These are phyloP conservation scores for Theocolax elegans DNA, from an alignment of 1,140 invertebrate species.

Conservation along the genomic window DNA sequence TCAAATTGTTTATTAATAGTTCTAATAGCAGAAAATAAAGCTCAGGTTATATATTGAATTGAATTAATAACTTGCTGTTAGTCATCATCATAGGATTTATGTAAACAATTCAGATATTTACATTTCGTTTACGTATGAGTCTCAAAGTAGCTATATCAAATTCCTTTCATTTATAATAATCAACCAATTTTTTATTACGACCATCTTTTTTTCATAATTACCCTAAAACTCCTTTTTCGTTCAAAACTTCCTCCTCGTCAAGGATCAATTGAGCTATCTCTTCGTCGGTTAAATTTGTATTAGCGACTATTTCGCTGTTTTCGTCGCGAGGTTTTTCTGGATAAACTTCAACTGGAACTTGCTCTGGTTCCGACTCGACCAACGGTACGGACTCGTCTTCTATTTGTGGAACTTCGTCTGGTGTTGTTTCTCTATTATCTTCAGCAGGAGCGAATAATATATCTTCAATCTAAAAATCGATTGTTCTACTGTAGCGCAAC, in stretches of 20 bases:
- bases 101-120: no score
- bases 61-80: no score
- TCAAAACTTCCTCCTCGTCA: slow-evolving; percentile 74
- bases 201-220: slow-evolving; percentile 61
- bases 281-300: slow-evolving; percentile 71
- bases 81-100: no score
- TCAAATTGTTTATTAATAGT: no score
- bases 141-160: no score
- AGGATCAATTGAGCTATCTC: slow-evolving; percentile 76
- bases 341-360: slow-evolving; percentile 38
- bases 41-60: no score
- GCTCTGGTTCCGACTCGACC: slow-evolving; percentile 26
- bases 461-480: slow-evolving; percentile 34
- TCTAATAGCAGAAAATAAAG: no score
- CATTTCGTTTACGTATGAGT: no score
- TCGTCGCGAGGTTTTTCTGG: slow-evolving; percentile 56
- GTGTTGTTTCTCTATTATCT: slow-evolving; percentile 45
- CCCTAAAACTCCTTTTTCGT: slow-evolving; percentile 76
- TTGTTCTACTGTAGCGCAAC: no score
- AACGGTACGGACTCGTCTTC: slow-evolving; percentile 30
- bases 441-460: slow-evolving; percentile 43
- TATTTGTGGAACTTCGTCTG: slow-evolving; percentile 30
- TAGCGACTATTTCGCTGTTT: slow-evolving; percentile 59
- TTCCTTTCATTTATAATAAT: no score
- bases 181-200: background rate